phyloP scores from a whole-genome alignment of 2,113 vertebrate genomes.

The Stictonetta naevosa region DNA sequence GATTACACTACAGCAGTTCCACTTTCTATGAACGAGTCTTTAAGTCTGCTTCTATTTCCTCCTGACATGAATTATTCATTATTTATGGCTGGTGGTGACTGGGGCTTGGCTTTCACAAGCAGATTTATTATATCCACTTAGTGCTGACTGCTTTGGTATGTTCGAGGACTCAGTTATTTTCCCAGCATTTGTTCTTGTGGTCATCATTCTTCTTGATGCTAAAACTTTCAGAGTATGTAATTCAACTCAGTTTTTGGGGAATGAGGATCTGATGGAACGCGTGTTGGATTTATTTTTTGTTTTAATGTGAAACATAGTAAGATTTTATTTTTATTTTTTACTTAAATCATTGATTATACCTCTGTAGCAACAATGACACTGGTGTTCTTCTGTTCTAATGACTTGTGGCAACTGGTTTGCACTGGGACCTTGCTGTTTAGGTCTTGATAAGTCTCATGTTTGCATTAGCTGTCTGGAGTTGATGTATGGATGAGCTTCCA shows the following conservation, averaged over 20 bases:
- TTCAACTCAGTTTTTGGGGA: not conserved
- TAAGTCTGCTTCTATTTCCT: constrained; percentile 16
- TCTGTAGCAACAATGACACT: not conserved
- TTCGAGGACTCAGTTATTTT: constrained; percentile 4
- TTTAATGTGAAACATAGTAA: not conserved
- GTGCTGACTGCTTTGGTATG: constrained; percentile 33
- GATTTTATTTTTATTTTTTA: not conserved
- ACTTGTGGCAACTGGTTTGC: not conserved
- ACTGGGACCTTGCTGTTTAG: not conserved
- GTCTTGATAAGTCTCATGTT: not conserved
- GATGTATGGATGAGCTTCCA: constrained; percentile 5
- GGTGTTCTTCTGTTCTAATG: not conserved
- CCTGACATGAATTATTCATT: constrained; percentile 47
- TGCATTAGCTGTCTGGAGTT: not conserved
- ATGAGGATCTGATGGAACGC: not conserved
- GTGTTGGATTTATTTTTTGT: not conserved
- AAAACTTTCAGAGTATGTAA: not conserved
- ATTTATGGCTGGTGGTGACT: constrained; percentile 29
- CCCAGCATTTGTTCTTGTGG: not conserved
- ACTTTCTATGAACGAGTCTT: constrained; percentile 45
- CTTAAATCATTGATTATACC: not conserved
- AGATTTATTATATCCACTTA: constrained; percentile 53
- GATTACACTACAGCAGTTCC: constrained; percentile 16
- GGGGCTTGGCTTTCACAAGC: constrained; percentile 47
- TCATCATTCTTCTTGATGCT: not conserved